Conservation (phyloP, 2,113 vertebrate genomes). For the Salvelinus namaycush region DNA sequence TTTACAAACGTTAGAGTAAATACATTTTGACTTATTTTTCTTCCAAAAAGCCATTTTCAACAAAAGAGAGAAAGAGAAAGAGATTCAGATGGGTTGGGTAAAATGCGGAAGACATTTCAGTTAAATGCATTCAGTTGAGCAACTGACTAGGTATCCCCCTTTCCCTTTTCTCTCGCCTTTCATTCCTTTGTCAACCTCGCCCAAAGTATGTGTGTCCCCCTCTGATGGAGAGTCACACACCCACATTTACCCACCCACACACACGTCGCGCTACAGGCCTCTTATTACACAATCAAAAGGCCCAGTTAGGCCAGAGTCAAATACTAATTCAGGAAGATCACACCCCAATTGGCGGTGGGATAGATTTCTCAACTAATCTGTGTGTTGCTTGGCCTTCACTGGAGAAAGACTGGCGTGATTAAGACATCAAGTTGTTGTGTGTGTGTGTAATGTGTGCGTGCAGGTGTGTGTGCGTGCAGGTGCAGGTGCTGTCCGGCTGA, state of each 20-base stretch:
- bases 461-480: no score
- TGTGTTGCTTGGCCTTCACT: constrained; percentile 17
- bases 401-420: constrained; percentile 18
- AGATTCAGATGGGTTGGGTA: neutral
- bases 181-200: no score
- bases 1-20: no score
- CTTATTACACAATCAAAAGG: constrained; percentile 29
- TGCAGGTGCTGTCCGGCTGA: neutral
- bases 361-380: constrained; percentile 37
- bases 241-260: constrained; percentile 9
- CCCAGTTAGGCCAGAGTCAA: constrained; percentile 40
- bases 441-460: neutral
- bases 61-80: constrained; percentile 27
- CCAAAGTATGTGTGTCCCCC: neutral
- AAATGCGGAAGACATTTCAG: neutral
- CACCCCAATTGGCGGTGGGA: constrained; percentile 45
- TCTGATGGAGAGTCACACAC: neutral
- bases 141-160: no score
- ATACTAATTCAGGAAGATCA: constrained; percentile 57
- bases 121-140: no score
- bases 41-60: constrained; percentile 46
- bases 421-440: constrained; percentile 12
- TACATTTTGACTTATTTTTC: constrained; percentile 10
- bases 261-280: neutral
- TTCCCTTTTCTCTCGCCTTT: no score